Base-by-base conservation (phyloP, 2,888 invertebrate genomes). In the Machimus atricapillus region DNA sequence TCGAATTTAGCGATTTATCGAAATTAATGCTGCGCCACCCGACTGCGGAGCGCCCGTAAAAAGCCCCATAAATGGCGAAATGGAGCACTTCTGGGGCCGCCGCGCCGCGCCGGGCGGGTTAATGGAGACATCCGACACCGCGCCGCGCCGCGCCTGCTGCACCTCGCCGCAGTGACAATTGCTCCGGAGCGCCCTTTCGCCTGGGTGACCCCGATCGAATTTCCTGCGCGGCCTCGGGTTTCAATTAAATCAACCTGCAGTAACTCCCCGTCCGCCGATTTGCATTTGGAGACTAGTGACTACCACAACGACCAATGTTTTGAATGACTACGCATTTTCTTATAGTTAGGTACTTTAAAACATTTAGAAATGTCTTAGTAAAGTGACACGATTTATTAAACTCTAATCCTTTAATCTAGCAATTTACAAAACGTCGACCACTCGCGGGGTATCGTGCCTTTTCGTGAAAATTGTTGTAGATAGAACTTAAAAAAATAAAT, bases 181-280 rank as follows among this genome's bases (percentile, higher is more conserved):
- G 27, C 31, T n/a, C 16, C 16, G 46, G n/a, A n/a, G 16, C 52
- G 27, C 79, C 79, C 79, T 79, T 52, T 52, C 27, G 23, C 79
- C 79, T 52, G 23, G 14, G 7, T 79, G 52, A 79, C 79, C 79
- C 79, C 37, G 79, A 52, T 79, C 79, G 14, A 27, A 46, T 78
- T 78, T 78, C 78, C 27, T 27, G 19, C 23, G 9, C 14, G 8
- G 79, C 7, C 46, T 79, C 31, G 52, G 52, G 31, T 79, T 79
- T 79, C 79, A 79, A 79, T 79, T 79, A 79, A 79, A 19, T 12
- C 23, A 79, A 79, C 43, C 78, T 40, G 37, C 76, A 34, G 34
- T 8, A 76, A n/a, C 31, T 9, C 16, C 43, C 43, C 19, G 37
- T 0, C 27, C 66, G 3, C 27, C 23, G 66, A 7, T 23, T 46